Percentiles rank a stretch among this genome's conserved stretches.
phyloP scores from a whole-genome alignment of 2,797 vertebrate species.

The Podarcis siculus region DNA sequence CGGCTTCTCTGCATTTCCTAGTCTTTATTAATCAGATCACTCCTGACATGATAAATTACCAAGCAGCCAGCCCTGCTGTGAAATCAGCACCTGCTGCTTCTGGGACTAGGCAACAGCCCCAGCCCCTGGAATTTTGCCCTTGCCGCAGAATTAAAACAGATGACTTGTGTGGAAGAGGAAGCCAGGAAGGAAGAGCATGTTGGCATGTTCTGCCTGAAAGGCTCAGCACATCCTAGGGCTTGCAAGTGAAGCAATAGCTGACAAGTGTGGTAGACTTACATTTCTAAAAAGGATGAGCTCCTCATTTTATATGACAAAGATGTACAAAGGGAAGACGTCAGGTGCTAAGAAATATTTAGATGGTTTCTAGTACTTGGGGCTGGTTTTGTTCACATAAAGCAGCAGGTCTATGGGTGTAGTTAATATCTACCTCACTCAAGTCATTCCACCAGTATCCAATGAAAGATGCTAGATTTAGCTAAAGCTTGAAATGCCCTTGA shows the following conservation, averaged over 20 bases:
- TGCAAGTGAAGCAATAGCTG: neutral
- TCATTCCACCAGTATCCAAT: neutral
- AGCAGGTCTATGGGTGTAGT: neutral
- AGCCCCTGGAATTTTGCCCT: constrained; percentile 25
- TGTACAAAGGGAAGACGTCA: neutral
- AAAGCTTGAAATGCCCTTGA: neutral
- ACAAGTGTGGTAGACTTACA: neutral
- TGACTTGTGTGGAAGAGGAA: constrained; percentile 18
- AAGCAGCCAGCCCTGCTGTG: constrained; percentile 23
- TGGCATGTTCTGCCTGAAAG: neutral
- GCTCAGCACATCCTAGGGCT: neutral
- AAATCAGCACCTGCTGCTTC: constrained; percentile 32
- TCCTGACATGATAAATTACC: constrained; percentile 11
- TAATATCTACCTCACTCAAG: neutral
- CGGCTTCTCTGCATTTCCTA: neutral
- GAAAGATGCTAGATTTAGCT: neutral
- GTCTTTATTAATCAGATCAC: constrained; percentile 32
- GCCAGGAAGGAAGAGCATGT: neutral
- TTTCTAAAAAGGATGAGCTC: neutral
- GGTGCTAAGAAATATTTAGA: neutral
- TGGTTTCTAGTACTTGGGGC: constrained; percentile 7
- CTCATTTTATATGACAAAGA: neutral
- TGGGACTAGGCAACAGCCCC: constrained; percentile 34
- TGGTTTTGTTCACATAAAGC: neutral
- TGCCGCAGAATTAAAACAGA: neutral